Evolutionary conservation across 2,113 vertebrate species (phyloP), one percentile per base, ranked within the genome.

Genomic region (Phylloscopus trochilus): DNA sequence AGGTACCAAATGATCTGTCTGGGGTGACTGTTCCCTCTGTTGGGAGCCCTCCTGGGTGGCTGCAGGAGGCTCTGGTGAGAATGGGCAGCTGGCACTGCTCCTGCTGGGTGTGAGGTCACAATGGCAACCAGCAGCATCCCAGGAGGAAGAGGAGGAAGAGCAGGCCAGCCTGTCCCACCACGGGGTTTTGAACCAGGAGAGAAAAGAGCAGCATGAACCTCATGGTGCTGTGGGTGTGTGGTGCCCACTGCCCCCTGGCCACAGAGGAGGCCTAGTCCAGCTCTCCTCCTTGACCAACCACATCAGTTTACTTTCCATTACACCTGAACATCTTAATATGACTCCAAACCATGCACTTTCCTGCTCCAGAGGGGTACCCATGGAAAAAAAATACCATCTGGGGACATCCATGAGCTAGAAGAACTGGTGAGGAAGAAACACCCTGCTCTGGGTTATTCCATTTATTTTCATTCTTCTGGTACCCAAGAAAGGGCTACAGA

Each of bases 181-280:
- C 3, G 39, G 39, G 11, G 4, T 41, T 41, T 41, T 41, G 41
- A 41, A 41, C 41, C 41, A 41, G 41, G 33, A 62, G n/a, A 72
- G 31, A 60, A 84, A 79, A 64, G 17, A 77, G 44, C 15, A 69
- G 26, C 4, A 3, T 8, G 43, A 73, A 49, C 4, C 15, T 0
- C 26, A 3, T 8, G 35, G 70, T 20, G 4, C 62, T 11, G 0
- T 10, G 77, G 31, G 35, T 12, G 16, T 1, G 0, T 2, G 22
- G n/a, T 77, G 51, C 24, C 28, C 30, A 27, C 35, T 33, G 46
- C n/a, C 17, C 19, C 59, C 24, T 16, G 49, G 7, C 3, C 3
- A 1, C 0, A 0, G 74, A 55, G 17, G 20, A 51, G 10, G 6
- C 5, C 22, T 15, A 27, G 27, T 17, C 47, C 76, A 56, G 49